Evolutionary conservation across 37 sponge, comb jelly and placozoan species (phyloP).

Genomic region (Eunapius fragilis): DNA sequence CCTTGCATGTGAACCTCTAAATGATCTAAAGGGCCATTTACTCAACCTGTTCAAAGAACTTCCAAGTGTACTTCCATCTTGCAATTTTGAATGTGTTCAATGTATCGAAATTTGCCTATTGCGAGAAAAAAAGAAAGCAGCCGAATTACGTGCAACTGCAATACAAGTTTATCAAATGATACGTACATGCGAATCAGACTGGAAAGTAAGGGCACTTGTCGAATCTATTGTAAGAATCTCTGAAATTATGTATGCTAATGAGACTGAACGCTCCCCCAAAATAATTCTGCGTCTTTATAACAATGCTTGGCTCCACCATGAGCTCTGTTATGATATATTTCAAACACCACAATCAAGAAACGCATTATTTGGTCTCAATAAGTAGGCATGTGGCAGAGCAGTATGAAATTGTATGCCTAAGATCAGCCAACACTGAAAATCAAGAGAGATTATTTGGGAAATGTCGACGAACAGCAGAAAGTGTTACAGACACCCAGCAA

Average conservation of each 20-base stretch:
- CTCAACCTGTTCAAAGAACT: too few species aligned
- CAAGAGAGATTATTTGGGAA: slow-evolving; percentile 23
- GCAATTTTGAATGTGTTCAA: too few species aligned
- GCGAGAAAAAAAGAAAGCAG: too few species aligned
- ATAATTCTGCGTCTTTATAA: slow-evolving; percentile 5
- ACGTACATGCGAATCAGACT: too few species aligned
- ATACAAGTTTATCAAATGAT: too few species aligned
- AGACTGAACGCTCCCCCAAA: too few species aligned
- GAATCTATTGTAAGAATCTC: not conserved
- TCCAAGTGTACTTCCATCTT: too few species aligned
- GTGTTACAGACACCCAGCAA: slow-evolving; percentile 3
- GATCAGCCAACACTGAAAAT: slow-evolving; percentile 30
- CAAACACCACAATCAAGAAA: not conserved
- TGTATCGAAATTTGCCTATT: too few species aligned
- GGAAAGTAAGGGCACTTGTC: not conserved
- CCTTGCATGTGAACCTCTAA: too few species aligned
- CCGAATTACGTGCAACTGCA: too few species aligned
- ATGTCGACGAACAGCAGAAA: not conserved
- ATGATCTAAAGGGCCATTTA: too few species aligned
- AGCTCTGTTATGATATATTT: slow-evolving; percentile 12
- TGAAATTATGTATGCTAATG: too few species aligned
- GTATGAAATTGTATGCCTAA: slow-evolving; percentile 20
- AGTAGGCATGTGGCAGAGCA: not conserved
- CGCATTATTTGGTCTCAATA: not conserved
- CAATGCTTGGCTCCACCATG: slow-evolving; percentile 15